Conservation (phyloP, 2,797 vertebrate genomes). For the Chaunax sp. region DNA sequence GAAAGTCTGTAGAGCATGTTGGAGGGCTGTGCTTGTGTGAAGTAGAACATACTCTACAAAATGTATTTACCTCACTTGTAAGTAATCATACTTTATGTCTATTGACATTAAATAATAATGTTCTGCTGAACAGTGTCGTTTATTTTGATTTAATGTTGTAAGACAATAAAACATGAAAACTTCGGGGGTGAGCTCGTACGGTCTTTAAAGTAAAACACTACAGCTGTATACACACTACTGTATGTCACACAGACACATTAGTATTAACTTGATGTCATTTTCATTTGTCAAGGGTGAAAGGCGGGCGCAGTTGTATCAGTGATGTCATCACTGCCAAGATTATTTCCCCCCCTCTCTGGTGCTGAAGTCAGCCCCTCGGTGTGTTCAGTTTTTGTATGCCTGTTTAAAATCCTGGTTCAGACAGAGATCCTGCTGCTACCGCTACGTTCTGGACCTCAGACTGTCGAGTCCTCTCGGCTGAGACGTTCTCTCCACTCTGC, state of each 20-base stretch:
- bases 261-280: conserved; percentile 53
- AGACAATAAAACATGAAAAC: conserved; percentile 9
- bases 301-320: conserved; percentile 64
- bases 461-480: conserved; percentile 56
- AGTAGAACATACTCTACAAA: conserved; percentile 25
- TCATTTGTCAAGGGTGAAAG: conserved; percentile 60
- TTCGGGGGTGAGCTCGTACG: conserved; percentile 4
- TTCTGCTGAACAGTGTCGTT: no score
- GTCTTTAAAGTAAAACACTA: conserved; percentile 49
- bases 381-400: conserved; percentile 55
- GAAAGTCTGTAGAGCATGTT: conserved; percentile 7
- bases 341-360: conserved; percentile 31
- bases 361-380: conserved; percentile 42
- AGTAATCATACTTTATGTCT: not conserved
- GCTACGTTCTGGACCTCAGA: conserved; percentile 62
- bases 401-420: conserved; percentile 64
- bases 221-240: conserved; percentile 43
- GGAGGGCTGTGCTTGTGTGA: conserved; percentile 35
- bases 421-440: conserved; percentile 65
- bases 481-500: conserved; percentile 60
- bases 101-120: not conserved
- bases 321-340: conserved; percentile 57
- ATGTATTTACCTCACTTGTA: not conserved
- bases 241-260: conserved; percentile 64
- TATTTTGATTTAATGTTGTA: not conserved